These are phyloP conservation scores for Fragum fragum DNA, from an alignment of 2,888 invertebrate species.

Conservation along the genomic window DNA sequence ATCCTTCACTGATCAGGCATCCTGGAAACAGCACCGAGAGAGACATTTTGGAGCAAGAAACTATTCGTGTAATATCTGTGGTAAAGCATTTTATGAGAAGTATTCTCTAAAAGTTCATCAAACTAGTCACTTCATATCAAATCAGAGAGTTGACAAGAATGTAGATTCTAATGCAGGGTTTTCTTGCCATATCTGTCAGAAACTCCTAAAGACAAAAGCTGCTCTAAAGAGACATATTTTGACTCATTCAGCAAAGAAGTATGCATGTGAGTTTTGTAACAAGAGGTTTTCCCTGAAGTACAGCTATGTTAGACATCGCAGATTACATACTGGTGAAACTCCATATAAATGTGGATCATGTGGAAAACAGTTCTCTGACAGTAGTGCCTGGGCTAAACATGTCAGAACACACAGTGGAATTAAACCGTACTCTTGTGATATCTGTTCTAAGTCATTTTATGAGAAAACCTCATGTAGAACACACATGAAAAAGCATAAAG, in stretches of 20 bases:
- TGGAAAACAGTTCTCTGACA: conserved; percentile 62
- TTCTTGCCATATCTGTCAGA: conserved; percentile 63
- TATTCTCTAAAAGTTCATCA: conserved; percentile 65
- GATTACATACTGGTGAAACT: conserved; percentile 67
- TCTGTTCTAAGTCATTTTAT: conserved; percentile 61
- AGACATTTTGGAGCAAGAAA: conserved; percentile 59
- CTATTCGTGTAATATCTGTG: conserved; percentile 64
- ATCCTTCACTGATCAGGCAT: conserved; percentile 54
- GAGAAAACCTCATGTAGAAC: conserved; percentile 59
- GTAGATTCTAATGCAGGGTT: conserved; percentile 53
- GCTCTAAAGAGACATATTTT: conserved; percentile 61
- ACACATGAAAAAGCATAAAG: conserved; percentile 52
- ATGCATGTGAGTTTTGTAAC: conserved; percentile 64
- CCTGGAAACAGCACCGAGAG: conserved; percentile 65
- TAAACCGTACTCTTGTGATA: conserved; percentile 61
- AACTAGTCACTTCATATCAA: conserved; percentile 61
- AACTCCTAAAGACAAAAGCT: conserved; percentile 62
- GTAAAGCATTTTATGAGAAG: conserved; percentile 66
- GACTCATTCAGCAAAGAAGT: conserved; percentile 63
- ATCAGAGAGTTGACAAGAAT: conserved; percentile 54
- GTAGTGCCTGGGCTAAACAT: conserved; percentile 67
- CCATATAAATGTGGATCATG: conserved; percentile 65
- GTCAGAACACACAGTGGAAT: conserved; percentile 58
- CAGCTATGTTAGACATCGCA: conserved; percentile 62
- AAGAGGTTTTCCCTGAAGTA: conserved; percentile 64